phyloP scores from a whole-genome alignment of 2,888 invertebrate species.

The Lithophane semibrunnea region DNA sequence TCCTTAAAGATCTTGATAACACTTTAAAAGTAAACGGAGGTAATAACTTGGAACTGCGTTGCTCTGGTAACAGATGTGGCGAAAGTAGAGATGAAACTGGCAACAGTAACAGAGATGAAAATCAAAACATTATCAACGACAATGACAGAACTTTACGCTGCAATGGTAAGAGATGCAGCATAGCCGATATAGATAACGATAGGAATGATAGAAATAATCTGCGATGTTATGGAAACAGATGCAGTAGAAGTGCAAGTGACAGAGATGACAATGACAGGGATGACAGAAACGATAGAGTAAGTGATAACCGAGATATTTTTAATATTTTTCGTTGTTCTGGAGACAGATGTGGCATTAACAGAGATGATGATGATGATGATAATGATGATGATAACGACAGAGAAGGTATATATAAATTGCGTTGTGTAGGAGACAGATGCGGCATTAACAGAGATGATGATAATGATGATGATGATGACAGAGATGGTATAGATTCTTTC shows the following conservation, averaged over 20 bases:
- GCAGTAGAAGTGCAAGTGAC: slow-evolving; percentile 21
- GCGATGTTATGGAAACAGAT: slow-evolving; percentile 38
- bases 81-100: slow-evolving; percentile 11
- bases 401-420: background rate
- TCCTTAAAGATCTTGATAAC: slow-evolving; percentile 32
- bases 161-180: slow-evolving; percentile 24
- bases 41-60: slow-evolving; percentile 23
- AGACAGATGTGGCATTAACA: slow-evolving; percentile 16
- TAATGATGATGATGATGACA: slow-evolving; percentile 16
- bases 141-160: slow-evolving; percentile 30
- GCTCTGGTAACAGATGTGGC: slow-evolving; percentile 31
- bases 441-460: background rate
- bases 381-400: slow-evolving; percentile 1
- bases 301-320: background rate
- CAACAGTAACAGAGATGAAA: slow-evolving; percentile 14
- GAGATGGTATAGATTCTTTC: background rate
- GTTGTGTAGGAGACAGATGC: slow-evolving; percentile 27
- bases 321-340: slow-evolving; percentile 30
- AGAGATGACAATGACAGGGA: background rate
- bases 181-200: slow-evolving; percentile 1
- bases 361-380: slow-evolving; percentile 3
- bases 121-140: slow-evolving; percentile 10
- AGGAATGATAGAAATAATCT: background rate
- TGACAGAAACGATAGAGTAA: background rate
- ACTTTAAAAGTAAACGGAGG: background rate